Percentiles rank a stretch among this genome's conserved stretches.
phyloP scores from a whole-genome alignment of 2,113 vertebrate species.

The Gobius niger region DNA sequence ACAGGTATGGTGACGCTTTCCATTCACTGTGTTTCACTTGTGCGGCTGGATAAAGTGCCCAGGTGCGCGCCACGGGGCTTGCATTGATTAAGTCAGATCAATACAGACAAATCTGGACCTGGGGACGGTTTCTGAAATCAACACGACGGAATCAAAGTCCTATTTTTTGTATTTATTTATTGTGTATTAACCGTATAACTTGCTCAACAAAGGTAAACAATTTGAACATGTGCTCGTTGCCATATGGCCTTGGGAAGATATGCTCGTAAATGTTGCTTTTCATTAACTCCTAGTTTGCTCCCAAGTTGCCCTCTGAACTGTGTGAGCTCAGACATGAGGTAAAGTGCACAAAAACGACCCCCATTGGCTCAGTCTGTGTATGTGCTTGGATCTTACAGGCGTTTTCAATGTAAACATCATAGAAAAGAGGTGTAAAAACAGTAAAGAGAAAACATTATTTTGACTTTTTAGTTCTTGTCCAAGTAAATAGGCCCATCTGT shows the following conservation, averaged over 20 bases:
- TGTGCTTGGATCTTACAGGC: too few species aligned
- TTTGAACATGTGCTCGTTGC: too few species aligned
- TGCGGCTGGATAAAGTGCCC: not conserved
- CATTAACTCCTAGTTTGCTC: slow-evolving; percentile 21
- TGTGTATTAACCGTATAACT: too few species aligned
- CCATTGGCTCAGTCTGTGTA: not conserved
- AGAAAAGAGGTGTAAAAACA: not conserved
- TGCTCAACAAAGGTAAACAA: too few species aligned
- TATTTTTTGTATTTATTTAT: too few species aligned
- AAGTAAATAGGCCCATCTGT: too few species aligned
- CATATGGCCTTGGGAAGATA: not conserved
- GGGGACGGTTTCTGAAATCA: not conserved
- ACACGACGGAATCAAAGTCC: too few species aligned
- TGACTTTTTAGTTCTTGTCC: too few species aligned
- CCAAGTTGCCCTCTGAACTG: slow-evolving; percentile 14
- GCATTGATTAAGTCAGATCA: not conserved
- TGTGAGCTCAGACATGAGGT: not conserved
- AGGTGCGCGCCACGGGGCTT: slow-evolving; percentile 20
- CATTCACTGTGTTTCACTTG: slow-evolving; percentile 30
- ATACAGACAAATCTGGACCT: not conserved
- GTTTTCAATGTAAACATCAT: not conserved
- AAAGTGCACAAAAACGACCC: not conserved
- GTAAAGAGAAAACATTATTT: not conserved
- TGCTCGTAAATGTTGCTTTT: slow-evolving; percentile 18
- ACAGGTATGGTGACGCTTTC: slow-evolving; percentile 63